These are phyloP conservation scores for Caenorhabditis macrosperma DNA, from an alignment of 2,888 invertebrate species.

Conservation along the genomic window DNA sequence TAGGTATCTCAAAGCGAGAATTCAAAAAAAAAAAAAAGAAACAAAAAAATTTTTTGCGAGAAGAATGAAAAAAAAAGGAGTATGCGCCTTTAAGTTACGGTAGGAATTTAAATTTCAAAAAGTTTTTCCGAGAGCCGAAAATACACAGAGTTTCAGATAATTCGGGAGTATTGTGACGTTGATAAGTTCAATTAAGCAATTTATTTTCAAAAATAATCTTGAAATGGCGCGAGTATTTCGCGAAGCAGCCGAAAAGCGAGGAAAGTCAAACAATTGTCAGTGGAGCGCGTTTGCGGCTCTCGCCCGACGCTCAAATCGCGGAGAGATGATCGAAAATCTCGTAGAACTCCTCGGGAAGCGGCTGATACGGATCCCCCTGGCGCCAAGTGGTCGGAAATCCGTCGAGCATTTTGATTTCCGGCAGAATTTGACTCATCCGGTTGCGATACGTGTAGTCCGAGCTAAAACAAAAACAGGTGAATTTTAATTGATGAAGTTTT, in stretches of 20 bases:
- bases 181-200: neutral
- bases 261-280: slow-evolving; percentile 13
- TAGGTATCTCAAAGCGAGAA: too few relatives aligned
- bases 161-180: too few relatives aligned
- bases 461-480: slow-evolving; percentile 20
- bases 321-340: slow-evolving; percentile 28
- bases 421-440: slow-evolving; percentile 55
- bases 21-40: neutral
- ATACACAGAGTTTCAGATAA: too few relatives aligned
- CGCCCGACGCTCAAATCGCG: neutral
- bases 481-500: neutral
- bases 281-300: slow-evolving; percentile 21
- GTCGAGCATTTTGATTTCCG: slow-evolving; percentile 56
- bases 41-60: neutral
- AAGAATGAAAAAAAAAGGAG: neutral
- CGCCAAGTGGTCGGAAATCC: slow-evolving; percentile 59
- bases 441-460: slow-evolving; percentile 61
- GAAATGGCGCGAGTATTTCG: neutral
- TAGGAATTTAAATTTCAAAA: too few relatives aligned
- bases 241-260: neutral
- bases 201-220: neutral
- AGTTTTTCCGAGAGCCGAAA: too few relatives aligned
- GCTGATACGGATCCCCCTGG: slow-evolving; percentile 62
- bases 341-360: slow-evolving; percentile 44
- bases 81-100: neutral